Evolutionary conservation across 2,797 vertebrate species (phyloP).

Genomic region (Mastacembelus armatus): DNA sequence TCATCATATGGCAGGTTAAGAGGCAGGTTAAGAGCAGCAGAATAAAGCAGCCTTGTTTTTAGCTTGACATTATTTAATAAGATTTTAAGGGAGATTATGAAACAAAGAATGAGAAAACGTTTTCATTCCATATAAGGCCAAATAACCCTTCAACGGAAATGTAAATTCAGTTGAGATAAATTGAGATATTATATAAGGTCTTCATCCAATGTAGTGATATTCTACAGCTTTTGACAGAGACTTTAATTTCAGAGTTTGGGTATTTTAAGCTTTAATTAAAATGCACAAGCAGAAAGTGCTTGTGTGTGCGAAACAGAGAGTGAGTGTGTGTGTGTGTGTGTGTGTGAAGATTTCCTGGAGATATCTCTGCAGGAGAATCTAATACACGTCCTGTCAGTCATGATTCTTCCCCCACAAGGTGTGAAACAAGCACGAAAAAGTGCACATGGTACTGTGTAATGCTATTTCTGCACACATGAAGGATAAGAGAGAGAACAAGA

Average conservation of each 20-base stretch:
- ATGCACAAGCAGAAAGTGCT: conserved; percentile 31
- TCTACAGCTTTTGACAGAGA: conserved; percentile 20
- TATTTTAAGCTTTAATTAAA: conserved; percentile 49
- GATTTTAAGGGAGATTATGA: not conserved
- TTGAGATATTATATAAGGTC: not conserved
- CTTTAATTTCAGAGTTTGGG: conserved; percentile 20
- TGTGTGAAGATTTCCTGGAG: conserved; percentile 60
- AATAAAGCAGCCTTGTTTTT: not conserved
- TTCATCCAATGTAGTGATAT: conserved; percentile 2
- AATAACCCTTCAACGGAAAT: not conserved
- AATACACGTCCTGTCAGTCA: conserved; percentile 73
- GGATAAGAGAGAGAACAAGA: conserved; percentile 40
- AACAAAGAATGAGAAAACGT: not conserved
- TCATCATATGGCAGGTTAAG: not conserved
- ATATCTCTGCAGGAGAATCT: conserved; percentile 63
- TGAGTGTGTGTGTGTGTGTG: not conserved
- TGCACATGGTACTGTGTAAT: conserved; percentile 61
- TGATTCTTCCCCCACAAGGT: conserved; percentile 70
- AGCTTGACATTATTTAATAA: not conserved
- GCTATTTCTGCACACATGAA: conserved; percentile 36
- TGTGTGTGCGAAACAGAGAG: conserved; percentile 10
- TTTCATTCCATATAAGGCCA: not conserved
- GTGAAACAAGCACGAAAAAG: conserved; percentile 71
- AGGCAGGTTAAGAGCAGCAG: not conserved
- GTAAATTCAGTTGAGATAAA: conserved; percentile 1